phyloP scores from a whole-genome alignment of 2,797 vertebrate genomes.

The Paedocypris micromegethes region DNA sequence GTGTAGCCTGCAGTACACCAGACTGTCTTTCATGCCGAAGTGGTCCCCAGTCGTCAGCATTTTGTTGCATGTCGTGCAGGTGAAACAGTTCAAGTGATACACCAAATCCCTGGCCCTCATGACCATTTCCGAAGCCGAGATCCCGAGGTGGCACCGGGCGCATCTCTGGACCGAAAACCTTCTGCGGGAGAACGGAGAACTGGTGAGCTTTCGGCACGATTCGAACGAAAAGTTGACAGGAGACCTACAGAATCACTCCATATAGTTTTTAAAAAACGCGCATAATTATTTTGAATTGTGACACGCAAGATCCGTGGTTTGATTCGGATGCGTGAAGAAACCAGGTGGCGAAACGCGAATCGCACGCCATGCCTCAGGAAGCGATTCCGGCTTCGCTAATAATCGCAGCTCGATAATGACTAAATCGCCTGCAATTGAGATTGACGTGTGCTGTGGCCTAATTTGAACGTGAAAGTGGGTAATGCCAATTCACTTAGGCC shows the following conservation, averaged over 20 bases:
- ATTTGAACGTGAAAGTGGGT: constrained; percentile 3
- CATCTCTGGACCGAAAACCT: constrained; percentile 98
- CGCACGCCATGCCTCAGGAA: not conserved
- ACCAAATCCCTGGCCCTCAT: constrained; percentile 97
- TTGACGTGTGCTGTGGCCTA: not conserved
- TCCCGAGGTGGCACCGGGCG: constrained; percentile 93
- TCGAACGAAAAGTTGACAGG: constrained; percentile 9
- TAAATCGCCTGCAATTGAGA: constrained; percentile 19
- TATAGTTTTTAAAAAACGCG: not conserved
- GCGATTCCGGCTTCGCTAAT: not conserved
- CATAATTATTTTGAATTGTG: not conserved
- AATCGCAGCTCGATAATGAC: constrained; percentile 12
- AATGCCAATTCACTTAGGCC: constrained; percentile 1
- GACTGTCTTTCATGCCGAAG: constrained; percentile 99
- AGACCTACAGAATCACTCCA: constrained; percentile 2
- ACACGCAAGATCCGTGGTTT: no score
- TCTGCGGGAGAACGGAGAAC: constrained; percentile 73
- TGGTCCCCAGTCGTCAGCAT: constrained; percentile 97
- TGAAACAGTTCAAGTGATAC: constrained; percentile 98
- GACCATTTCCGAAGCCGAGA: constrained; percentile 98
- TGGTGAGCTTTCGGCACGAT: constrained; percentile 49
- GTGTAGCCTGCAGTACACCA: constrained; percentile 97
- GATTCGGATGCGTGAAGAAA: not conserved
- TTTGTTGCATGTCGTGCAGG: constrained; percentile 96
- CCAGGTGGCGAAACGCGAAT: not conserved